Conservation (phyloP, 2,113 vertebrate genomes). For the Eudyptes chrysolophus region DNA sequence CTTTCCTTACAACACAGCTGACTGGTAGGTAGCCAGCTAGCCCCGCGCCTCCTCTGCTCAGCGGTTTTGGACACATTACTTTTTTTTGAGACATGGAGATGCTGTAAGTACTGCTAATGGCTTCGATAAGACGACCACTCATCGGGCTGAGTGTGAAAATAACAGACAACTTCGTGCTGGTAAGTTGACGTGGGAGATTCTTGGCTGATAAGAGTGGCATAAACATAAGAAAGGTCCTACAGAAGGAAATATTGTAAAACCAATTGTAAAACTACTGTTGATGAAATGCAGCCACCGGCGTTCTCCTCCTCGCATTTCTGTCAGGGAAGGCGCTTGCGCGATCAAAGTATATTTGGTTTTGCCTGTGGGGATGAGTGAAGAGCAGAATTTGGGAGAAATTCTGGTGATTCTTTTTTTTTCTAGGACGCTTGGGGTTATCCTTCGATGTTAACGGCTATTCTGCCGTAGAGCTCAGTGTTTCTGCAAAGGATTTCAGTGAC, state of each 20-base stretch:
- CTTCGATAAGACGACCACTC: accelerated
- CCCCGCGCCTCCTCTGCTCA: accelerated
- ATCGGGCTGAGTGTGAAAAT: background rate
- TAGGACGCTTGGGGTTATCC: background rate
- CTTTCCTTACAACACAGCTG: background rate
- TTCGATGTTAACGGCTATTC: background rate
- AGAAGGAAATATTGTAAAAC: background rate
- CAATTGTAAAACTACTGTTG: background rate
- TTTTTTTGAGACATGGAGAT: background rate
- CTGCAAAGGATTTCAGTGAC: background rate
- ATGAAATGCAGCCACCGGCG: background rate
- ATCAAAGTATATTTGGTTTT: background rate
- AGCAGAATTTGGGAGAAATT: background rate
- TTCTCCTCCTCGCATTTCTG: accelerated
- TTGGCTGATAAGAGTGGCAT: background rate
- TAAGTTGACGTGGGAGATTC: background rate
- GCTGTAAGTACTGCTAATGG: accelerated
- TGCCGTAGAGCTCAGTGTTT: background rate
- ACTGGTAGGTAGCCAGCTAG: background rate
- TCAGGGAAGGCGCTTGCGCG: accelerated
- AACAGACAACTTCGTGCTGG: accelerated
- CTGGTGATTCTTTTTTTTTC: background rate
- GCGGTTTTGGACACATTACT: background rate
- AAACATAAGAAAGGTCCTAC: background rate
- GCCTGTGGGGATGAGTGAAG: background rate